Base-by-base conservation (phyloP, 64 coral and sea anemone species). In the Anthopleura sola region DNA sequence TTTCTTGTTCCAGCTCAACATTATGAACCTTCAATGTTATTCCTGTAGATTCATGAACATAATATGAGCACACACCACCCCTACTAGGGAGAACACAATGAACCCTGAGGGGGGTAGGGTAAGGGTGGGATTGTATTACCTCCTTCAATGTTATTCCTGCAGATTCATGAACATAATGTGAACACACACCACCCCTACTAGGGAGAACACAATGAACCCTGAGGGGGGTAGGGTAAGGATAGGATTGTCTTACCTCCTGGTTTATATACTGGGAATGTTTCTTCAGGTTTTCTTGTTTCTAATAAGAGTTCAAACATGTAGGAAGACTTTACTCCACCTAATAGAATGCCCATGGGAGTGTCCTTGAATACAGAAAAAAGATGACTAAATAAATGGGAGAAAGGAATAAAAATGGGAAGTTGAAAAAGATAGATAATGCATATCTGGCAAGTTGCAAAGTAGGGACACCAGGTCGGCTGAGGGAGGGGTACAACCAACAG, bases 231-330 rank as follows among this genome's bases (percentile, higher is more conserved):
- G n/a, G 40, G 28, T 19, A 3, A 13, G 36, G 10, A 12, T 62
- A 1, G 49, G 3, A 3, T 33, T 37, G 46, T n/a, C 49, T 86
- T 86, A 98, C 95, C 95, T 85, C 95, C 95, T 21, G 92, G 86
- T 31, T 86, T 91, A 55, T 98, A 98, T 0, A 78, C 56, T 9
- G 54, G 58, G 49, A 98, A 98, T 68, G 71, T 64, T 34, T 87
- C 89, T 21, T 92, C 56, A 31, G 82, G 38, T 57, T 78, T 36
- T 87, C 86, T 91, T n/a, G 92, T 98, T 82, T 98, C 95, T n/a
- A 98, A 74, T 36, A 98, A 58, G 39, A 98, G 87, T 69, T 98
- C 95, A 84, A 98, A 94, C 64, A 92, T 89, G 78, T 98, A 98
- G 0, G 95, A 86, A 48, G 84, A 82, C 57, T 91, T 91, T 5